These are phyloP conservation scores for Diplogasteroides magnus DNA, from an alignment of 1,140 invertebrate genomes.

Conservation along the genomic window DNA sequence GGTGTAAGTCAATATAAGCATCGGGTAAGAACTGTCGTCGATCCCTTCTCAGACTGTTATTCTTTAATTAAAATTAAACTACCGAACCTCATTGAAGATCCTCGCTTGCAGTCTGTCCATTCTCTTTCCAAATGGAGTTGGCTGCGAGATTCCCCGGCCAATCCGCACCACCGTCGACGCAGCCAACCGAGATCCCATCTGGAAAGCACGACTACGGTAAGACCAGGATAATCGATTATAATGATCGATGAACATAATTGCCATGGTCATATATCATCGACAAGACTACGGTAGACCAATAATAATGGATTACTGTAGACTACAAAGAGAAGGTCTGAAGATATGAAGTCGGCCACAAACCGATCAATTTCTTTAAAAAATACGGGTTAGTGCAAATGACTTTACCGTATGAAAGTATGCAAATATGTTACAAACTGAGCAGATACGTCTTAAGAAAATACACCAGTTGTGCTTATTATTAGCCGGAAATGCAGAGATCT, in stretches of 20 bases:
- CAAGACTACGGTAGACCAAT: not conserved
- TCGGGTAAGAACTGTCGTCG: conserved; percentile 10
- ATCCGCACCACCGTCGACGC: conserved; percentile 36
- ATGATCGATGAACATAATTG: too few species aligned
- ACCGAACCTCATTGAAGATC: conserved; percentile 51
- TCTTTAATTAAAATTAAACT: conserved; percentile 17
- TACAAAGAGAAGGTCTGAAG: not conserved
- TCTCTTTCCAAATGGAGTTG: conserved; percentile 50
- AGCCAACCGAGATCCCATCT: conserved; percentile 31
- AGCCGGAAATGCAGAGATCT: not conserved
- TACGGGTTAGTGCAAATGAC: not conserved
- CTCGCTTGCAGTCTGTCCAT: conserved; percentile 47
- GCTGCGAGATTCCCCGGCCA: conserved; percentile 30
- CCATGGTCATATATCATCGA: not conserved
- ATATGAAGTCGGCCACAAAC: not conserved
- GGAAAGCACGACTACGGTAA: too few species aligned
- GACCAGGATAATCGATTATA: too few species aligned
- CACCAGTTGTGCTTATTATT: not conserved
- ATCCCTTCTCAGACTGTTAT: not conserved
- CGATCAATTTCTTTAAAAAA: not conserved
- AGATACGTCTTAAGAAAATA: too few species aligned
- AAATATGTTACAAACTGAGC: too few species aligned
- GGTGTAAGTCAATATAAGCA: conserved; percentile 3
- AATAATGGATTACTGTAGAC: not conserved
- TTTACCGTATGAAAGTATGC: too few species aligned